Evolutionary conservation across 1,140 invertebrate genomes (phyloP).

Genomic region (Ostrea edulis): DNA sequence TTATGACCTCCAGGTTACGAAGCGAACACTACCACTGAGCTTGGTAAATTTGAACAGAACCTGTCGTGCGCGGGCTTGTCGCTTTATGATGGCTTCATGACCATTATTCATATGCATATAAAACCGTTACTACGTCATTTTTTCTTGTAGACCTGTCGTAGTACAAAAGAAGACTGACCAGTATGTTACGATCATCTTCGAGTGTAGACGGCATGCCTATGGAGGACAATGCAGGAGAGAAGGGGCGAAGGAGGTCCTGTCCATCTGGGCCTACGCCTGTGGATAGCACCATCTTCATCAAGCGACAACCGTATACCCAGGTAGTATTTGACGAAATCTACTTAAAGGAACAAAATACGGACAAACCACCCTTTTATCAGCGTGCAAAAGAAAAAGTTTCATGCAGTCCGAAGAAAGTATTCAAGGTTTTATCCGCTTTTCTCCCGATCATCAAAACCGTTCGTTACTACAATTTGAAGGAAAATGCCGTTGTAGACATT

Average conservation of each 20-base stretch:
- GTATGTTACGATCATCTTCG: conserved; percentile 48
- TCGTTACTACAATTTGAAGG: conserved; percentile 77
- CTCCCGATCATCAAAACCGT: conserved; percentile 75
- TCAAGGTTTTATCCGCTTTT: conserved; percentile 68
- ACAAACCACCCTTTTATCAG: conserved; percentile 41
- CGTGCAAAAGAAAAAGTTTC: conserved; percentile 44
- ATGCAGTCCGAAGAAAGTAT: conserved; percentile 69
- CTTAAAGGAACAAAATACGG: conserved; percentile 58
- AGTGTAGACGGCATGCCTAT: conserved; percentile 48
- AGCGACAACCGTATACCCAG: conserved; percentile 67
- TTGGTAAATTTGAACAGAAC: background rate
- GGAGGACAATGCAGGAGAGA: background rate
- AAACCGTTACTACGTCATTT: conserved; percentile 10
- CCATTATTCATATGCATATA: conserved; percentile 16
- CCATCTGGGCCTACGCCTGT: conserved; percentile 35
- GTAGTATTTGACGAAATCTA: conserved; percentile 71
- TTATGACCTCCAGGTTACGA: no score
- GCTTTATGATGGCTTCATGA: conserved; percentile 4
- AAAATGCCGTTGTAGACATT: conserved; percentile 76
- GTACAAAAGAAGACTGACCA: conserved; percentile 14
- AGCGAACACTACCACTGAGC: no score
- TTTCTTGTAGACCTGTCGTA: conserved; percentile 33
- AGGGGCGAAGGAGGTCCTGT: conserved; percentile 57
- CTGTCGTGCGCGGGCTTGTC: background rate
- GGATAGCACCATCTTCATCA: conserved; percentile 59